These are phyloP conservation scores for Labia minor DNA, from an alignment of 2,888 invertebrate genomes.

Conservation along the genomic window DNA sequence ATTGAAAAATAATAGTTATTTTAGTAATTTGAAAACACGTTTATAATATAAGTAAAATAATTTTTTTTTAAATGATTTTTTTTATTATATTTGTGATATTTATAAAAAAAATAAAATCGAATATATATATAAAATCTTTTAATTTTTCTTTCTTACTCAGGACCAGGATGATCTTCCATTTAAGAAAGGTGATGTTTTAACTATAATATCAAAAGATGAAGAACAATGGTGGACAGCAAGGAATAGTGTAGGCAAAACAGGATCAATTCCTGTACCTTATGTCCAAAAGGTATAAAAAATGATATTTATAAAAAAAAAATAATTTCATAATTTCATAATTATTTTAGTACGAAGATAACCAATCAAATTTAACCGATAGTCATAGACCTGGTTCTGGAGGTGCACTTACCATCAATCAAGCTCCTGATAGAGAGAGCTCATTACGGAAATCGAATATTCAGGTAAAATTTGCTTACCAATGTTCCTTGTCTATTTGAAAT, in stretches of 20 bases:
- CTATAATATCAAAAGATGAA: constrained; percentile 87
- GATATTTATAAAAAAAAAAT: background rate
- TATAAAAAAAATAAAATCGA: too few species aligned
- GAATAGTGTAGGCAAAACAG: constrained; percentile 74
- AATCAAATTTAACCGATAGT: constrained; percentile 33
- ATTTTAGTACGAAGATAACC: constrained; percentile 39
- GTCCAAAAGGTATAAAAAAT: constrained; percentile 59
- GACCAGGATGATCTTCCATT: constrained; percentile 94
- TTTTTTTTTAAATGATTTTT: constrained; percentile 15
- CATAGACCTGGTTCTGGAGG: constrained; percentile 37
- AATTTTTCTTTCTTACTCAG: constrained; percentile 38
- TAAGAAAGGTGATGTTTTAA: constrained; percentile 83
- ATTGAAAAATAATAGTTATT: constrained; percentile 13
- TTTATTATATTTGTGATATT: too few species aligned
- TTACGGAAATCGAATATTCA: constrained; percentile 26
- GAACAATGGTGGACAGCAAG: constrained; percentile 99
- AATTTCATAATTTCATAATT: constrained; percentile 18
- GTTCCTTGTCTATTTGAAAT: too few species aligned
- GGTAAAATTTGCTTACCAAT: constrained; percentile 22
- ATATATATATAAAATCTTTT: constrained; percentile 18
- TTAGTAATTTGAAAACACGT: background rate
- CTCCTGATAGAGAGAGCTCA: constrained; percentile 24
- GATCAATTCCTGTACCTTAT: constrained; percentile 94
- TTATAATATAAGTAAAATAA: too few species aligned
- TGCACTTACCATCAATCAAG: constrained; percentile 24